These are phyloP conservation scores for Catharus ustulatus DNA, from an alignment of 2,797 vertebrate species.

Conservation along the genomic window DNA sequence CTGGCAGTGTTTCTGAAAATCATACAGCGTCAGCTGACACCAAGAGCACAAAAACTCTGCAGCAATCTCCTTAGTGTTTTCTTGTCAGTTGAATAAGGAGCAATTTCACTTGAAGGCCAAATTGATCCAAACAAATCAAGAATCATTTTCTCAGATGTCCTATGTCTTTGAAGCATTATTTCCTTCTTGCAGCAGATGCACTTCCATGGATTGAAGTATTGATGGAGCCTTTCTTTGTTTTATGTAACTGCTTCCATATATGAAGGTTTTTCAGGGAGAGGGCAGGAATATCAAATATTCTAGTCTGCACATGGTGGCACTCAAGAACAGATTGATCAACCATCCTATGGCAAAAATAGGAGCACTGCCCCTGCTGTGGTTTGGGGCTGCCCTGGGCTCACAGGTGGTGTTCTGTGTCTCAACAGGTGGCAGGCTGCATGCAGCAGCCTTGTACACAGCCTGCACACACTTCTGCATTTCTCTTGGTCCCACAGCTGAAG, in stretches of 20 bases:
- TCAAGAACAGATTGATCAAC: neutral
- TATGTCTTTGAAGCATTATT: neutral
- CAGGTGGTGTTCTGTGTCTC: fast-evolving
- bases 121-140: neutral
- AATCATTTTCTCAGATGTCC: neutral
- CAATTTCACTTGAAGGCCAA: neutral
- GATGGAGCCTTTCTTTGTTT: neutral
- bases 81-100: neutral
- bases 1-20: neutral
- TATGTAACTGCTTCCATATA: neutral
- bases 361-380: neutral
- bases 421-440: neutral
- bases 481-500: neutral
- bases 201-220: neutral
- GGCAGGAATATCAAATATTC: neutral
- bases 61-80: neutral
- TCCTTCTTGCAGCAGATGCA: neutral
- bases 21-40: neutral
- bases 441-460: neutral
- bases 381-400: neutral
- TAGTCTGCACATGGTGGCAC: fast-evolving
- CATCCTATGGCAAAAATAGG: fast-evolving
- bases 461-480: neutral
- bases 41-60: neutral
- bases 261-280: neutral